These are phyloP conservation scores for Lutjanus argentimaculatus DNA, from an alignment of 2,797 vertebrate species.

Conservation along the genomic window DNA sequence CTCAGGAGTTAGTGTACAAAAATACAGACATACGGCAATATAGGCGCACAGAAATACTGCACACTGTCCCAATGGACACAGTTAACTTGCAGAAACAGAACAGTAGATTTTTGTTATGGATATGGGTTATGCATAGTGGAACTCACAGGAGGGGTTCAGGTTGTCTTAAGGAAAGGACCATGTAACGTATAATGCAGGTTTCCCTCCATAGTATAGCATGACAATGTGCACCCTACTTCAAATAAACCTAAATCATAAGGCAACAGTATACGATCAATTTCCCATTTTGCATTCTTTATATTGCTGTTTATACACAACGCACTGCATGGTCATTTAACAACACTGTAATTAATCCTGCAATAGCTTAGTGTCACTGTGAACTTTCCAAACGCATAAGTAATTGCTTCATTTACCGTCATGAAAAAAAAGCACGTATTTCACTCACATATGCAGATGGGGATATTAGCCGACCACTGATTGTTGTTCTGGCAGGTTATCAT, in stretches of 20 bases:
- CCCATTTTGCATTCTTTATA: constrained; percentile 32
- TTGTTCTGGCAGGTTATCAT: constrained; percentile 99
- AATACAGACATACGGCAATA: constrained; percentile 45
- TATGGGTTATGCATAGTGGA: constrained; percentile 27
- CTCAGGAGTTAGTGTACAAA: constrained; percentile 33
- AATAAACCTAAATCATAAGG: constrained; percentile 24
- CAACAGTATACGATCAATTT: constrained; percentile 42
- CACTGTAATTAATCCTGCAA: constrained; percentile 62
- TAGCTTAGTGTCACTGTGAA: constrained; percentile 65
- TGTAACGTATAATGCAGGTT: constrained; percentile 13
- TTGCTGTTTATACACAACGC: constrained; percentile 48
- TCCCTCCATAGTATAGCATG: constrained; percentile 6
- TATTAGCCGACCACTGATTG: constrained; percentile 99
- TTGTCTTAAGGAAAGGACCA: constrained; percentile 15
- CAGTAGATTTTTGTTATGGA: constrained; percentile 50
- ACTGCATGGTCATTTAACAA: constrained; percentile 56
- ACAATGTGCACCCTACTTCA: constrained; percentile 1
- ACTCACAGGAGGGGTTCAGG: constrained; percentile 19
- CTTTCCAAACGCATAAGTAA: constrained; percentile 64
- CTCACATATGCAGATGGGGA: constrained; percentile 99
- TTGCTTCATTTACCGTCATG: constrained; percentile 57
- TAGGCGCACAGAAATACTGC: constrained; percentile 26
- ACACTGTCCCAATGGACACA: constrained; percentile 48
- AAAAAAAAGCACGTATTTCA: constrained; percentile 61
- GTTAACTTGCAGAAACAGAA: constrained; percentile 31